Evolutionary conservation across 2,888 invertebrate species (phyloP).

Genomic region (Eulithis prunata): DNA sequence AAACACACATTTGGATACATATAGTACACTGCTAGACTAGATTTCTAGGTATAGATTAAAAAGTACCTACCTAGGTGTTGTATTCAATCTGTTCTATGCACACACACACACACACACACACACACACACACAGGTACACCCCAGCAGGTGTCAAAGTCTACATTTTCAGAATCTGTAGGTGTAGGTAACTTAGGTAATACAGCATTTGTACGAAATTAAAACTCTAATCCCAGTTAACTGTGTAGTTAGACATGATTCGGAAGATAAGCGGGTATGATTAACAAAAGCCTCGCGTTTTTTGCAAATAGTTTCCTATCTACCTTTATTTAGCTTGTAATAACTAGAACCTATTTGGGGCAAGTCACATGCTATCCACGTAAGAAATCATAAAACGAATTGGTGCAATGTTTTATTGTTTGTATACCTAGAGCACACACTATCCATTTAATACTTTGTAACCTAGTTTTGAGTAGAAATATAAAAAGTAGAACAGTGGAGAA

Average conservation of each 20-base stretch:
- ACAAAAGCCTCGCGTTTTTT: neutral
- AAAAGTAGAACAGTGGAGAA: neutral
- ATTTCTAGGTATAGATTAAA: neutral
- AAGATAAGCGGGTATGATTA: neutral
- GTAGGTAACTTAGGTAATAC: neutral
- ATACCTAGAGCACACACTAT: neutral
- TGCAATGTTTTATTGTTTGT: neutral
- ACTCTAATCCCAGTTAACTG: too few relatives aligned
- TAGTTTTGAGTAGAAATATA: too few relatives aligned
- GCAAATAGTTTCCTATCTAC: too few relatives aligned
- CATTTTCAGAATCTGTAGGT: constrained; percentile 43
- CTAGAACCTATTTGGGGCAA: constrained; percentile 23
- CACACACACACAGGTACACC: constrained; percentile 61
- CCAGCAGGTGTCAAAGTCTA: constrained; percentile 79
- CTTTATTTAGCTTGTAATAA: neutral
- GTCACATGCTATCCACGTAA: constrained; percentile 50
- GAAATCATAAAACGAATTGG: neutral
- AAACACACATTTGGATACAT: neutral
- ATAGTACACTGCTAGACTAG: neutral
- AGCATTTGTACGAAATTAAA: too few relatives aligned
- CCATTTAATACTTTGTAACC: neutral
- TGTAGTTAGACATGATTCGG: too few relatives aligned
- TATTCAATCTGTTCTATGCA: constrained; percentile 44
- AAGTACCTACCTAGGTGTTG: constrained; percentile 37
- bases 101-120: constrained; percentile 69